Base-by-base conservation (phyloP, 92 coral and sea anemone species). In the Isaurus tuberculatus region DNA sequence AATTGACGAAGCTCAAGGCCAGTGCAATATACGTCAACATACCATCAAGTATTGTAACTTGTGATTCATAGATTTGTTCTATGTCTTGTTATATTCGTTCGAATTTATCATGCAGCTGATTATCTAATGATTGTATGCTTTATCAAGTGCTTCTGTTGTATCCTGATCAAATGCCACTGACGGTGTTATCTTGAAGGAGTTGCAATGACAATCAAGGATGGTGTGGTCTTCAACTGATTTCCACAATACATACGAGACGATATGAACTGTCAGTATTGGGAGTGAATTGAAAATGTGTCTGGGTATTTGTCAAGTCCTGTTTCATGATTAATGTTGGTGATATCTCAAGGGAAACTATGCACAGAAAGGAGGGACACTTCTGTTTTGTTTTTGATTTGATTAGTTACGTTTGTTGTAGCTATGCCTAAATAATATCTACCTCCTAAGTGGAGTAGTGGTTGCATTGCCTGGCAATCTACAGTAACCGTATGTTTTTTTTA, bases 231-330 rank as follows among this genome's bases (percentile, higher is more conserved):
- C 19, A 34, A 61, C 48, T 19, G 71, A 29, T 17, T 7, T 25
- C 88, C 83, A 84, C 0, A 55, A 63, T 53, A 84, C 33, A 48
- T 57, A 72, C 15, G 53, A 34, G 26, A 73, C 19, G 15, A 36
- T 28, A 25, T 16, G 26, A 16, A 17, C 11, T 22, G 34, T 25
- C 22, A 85, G 79, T 71, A 16, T 37, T 44, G 42, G 42, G 42
- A 36, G 42, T 36, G 42, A 36, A 36, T 58, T n/a, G 65, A 14
- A 0, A 85, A 49, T 19, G 58, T 20, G 0, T 37, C 29, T 25
- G 88, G 83, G 40, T 83, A 85, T 17, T 31, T n/a, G 31, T 83
- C 88, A 25, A 84, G 28, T 37, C 75, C 88, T 27, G 88, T 85
- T 9, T 32, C 30, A 29, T 75, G 83, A 19, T 43, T 49, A 27